phyloP scores from a whole-genome alignment of 2,888 invertebrate genomes.

The Pecten maximus region DNA sequence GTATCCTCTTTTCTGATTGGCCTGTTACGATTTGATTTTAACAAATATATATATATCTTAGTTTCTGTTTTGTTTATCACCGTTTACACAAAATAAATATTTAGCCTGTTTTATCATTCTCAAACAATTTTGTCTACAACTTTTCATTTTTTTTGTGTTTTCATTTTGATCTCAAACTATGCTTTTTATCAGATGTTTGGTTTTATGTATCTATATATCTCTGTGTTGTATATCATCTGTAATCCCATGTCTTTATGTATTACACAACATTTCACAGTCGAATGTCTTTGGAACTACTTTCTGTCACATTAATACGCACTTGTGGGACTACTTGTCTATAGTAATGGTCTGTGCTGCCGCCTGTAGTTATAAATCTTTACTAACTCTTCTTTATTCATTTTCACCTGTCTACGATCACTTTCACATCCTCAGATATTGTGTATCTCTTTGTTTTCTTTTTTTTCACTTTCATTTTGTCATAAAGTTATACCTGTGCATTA shows the following conservation, averaged over 20 bases:
- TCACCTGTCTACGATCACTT: not conserved
- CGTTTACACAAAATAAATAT: not conserved
- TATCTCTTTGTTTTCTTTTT: not conserved
- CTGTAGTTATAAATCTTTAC: not conserved
- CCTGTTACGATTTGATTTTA: slow-evolving; percentile 28
- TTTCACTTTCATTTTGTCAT: not conserved
- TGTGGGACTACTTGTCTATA: not conserved
- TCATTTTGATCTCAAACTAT: not conserved
- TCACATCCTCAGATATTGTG: slow-evolving; percentile 9
- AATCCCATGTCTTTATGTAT: not conserved
- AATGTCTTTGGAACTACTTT: slow-evolving; percentile 27
- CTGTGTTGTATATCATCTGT: not conserved
- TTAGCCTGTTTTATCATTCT: not conserved
- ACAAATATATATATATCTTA: slow-evolving; percentile 22
- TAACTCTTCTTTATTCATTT: not conserved
- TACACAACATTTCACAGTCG: not conserved
- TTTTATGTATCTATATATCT: not conserved
- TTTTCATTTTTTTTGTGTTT: not conserved
- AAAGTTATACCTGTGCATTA: not conserved
- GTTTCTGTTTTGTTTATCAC: slow-evolving; percentile 3
- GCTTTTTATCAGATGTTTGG: not conserved
- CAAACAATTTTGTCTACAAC: not conserved
- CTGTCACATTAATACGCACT: slow-evolving; percentile 25
- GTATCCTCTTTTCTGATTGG: slow-evolving; percentile 35
- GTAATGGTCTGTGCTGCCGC: not conserved